Evolutionary conservation across 2,888 invertebrate species (phyloP).

Genomic region (Vanessa cardui): DNA sequence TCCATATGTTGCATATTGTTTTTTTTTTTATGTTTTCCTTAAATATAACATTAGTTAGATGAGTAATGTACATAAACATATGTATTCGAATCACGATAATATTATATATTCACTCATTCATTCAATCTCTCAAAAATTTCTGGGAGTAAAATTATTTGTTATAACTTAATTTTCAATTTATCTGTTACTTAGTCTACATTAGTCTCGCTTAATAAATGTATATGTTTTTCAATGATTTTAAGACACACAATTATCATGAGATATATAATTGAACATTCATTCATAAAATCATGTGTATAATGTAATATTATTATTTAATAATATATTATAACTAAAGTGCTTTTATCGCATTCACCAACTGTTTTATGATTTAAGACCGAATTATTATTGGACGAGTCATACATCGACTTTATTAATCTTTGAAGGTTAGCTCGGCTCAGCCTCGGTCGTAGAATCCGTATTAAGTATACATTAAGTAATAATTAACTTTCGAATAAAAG

Average conservation of each 20-base stretch:
- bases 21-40: slow-evolving; percentile 27
- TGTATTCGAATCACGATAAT: not conserved
- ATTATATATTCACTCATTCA: too few relatives aligned
- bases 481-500: not conserved
- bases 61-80: not conserved
- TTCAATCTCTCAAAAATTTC: not conserved
- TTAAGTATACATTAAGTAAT: not conserved
- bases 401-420: not conserved
- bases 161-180: not conserved
- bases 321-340: too few relatives aligned
- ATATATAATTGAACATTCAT: too few relatives aligned
- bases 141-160: not conserved
- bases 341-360: too few relatives aligned
- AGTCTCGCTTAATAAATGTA: too few relatives aligned
- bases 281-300: too few relatives aligned
- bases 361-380: too few relatives aligned
- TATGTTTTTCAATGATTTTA: too few relatives aligned
- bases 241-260: too few relatives aligned
- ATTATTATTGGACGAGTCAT: too few relatives aligned
- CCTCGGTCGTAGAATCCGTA: not conserved
- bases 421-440: not conserved
- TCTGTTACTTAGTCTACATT: not conserved
- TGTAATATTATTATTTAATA: too few relatives aligned
- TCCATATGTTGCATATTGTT: slow-evolving; percentile 21
- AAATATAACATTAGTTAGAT: slow-evolving; percentile 7